Conservation (phyloP, 92 coral and sea anemone genomes). For the Palythoa grandiflora region DNA sequence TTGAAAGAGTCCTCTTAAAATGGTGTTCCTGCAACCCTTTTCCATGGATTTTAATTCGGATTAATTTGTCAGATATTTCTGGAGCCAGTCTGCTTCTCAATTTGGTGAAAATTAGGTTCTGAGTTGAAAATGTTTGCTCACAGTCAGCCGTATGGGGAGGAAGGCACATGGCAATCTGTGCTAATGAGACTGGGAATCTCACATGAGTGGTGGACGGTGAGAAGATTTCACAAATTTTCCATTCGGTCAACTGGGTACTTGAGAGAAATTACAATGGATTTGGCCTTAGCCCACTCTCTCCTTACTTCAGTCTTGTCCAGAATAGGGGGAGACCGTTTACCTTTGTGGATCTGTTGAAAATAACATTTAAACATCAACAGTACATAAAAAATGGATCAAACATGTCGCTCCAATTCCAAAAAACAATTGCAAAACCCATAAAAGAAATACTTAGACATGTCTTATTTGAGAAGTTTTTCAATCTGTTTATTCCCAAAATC, state of each 20-base stretch:
- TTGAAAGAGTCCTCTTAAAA: constrained; percentile 8
- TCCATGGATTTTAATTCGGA: neutral
- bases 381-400: neutral
- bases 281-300: too few relatives aligned
- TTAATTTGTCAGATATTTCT: constrained; percentile 10
- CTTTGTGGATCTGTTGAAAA: neutral
- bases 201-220: constrained; percentile 17
- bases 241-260: constrained; percentile 50
- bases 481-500: constrained; percentile 55
- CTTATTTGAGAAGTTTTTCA: constrained; percentile 39
- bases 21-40: constrained; percentile 11
- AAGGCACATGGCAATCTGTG: constrained; percentile 18
- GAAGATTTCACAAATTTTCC: neutral
- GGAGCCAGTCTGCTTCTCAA: constrained; percentile 32
- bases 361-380: neutral
- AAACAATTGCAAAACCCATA: neutral
- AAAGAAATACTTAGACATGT: neutral
- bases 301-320: too few relatives aligned
- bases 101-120: neutral
- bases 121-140: too few relatives aligned
- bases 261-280: neutral
- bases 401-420: neutral
- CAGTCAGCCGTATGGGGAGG: neutral
- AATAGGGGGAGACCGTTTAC: constrained; percentile 3
- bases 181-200: neutral